These are phyloP conservation scores for Microhierax caerulescens DNA, from an alignment of 2,797 vertebrate genomes.

Conservation along the genomic window DNA sequence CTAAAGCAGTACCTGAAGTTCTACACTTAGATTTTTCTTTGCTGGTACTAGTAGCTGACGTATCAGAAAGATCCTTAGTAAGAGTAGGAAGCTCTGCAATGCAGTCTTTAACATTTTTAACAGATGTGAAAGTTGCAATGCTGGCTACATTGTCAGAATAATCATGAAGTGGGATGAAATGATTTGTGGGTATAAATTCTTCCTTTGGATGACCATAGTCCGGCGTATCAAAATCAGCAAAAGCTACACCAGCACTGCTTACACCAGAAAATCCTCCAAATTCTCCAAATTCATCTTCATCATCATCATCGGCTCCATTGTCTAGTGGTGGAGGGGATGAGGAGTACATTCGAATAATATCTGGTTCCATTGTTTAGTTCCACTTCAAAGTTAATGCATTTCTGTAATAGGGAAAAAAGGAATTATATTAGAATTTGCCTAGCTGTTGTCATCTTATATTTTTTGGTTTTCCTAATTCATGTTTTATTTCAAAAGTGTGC, in stretches of 20 bases:
- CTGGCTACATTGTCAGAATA: constrained; percentile 76
- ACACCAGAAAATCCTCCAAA: constrained; percentile 85
- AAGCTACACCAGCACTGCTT: constrained; percentile 75
- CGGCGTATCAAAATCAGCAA: constrained; percentile 77
- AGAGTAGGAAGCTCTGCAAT: constrained; percentile 67
- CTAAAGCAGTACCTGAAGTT: constrained; percentile 64
- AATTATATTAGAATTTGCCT: neutral
- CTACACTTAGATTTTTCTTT: constrained; percentile 74
- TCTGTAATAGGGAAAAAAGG: constrained; percentile 60
- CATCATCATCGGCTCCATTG: constrained; percentile 87
- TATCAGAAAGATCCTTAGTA: constrained; percentile 76
- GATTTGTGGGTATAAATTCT: constrained; percentile 78
- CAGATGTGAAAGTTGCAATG: constrained; percentile 76
- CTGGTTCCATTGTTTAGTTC: constrained; percentile 86
- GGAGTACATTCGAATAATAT: constrained; percentile 86
- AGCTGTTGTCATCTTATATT: neutral
- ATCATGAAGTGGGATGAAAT: constrained; percentile 79
- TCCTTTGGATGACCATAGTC: constrained; percentile 74
- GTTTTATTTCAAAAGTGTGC: neutral
- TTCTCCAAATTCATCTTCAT: constrained; percentile 89
- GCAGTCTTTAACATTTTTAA: constrained; percentile 72
- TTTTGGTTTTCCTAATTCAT: neutral
- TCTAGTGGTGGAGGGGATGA: constrained; percentile 87
- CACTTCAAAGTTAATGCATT: constrained; percentile 69
- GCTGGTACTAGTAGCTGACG: constrained; percentile 71